Conservation (phyloP, 2,797 vertebrate genomes). For the Megaceryle alcyon region DNA sequence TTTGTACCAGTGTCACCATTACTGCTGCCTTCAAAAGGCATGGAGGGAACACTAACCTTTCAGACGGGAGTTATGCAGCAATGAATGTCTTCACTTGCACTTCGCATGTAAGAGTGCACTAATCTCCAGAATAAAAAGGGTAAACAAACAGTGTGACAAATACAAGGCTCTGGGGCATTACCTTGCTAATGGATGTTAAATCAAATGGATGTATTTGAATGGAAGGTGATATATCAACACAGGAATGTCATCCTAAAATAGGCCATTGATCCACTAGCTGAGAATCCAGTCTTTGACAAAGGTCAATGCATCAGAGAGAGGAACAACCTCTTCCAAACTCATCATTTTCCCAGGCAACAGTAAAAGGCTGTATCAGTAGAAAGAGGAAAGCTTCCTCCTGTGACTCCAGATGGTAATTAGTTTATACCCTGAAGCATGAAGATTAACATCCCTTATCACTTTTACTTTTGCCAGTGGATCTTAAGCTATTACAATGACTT, state of each 20-base stretch:
- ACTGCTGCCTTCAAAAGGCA: conserved; percentile 8
- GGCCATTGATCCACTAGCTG: conserved; percentile 43
- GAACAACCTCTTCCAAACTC: conserved; percentile 19
- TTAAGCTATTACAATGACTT: conserved; percentile 56
- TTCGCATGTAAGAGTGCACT: neutral
- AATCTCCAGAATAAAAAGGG: conserved; percentile 22
- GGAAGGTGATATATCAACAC: conserved; percentile 45
- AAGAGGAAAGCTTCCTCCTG: conserved; percentile 44
- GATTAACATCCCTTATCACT: conserved; percentile 75
- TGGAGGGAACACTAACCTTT: conserved; percentile 1
- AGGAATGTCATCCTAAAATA: conserved; percentile 46
- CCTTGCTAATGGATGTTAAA: conserved; percentile 45
- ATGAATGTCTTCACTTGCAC: neutral
- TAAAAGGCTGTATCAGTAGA: conserved; percentile 7
- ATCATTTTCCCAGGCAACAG: conserved; percentile 60
- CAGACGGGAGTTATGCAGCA: neutral
- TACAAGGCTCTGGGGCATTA: conserved; percentile 28
- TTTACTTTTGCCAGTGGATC: conserved; percentile 66
- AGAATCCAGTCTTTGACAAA: conserved; percentile 44
- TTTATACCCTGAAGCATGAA: conserved; percentile 72
- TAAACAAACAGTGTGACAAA: conserved; percentile 48
- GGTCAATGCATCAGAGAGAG: conserved; percentile 41
- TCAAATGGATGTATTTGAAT: conserved; percentile 48
- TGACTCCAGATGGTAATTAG: conserved; percentile 71
- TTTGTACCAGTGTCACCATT: conserved; percentile 25